These are phyloP conservation scores for Paramisgurnus dabryanus DNA, from an alignment of 2,113 vertebrate genomes.

Conservation along the genomic window DNA sequence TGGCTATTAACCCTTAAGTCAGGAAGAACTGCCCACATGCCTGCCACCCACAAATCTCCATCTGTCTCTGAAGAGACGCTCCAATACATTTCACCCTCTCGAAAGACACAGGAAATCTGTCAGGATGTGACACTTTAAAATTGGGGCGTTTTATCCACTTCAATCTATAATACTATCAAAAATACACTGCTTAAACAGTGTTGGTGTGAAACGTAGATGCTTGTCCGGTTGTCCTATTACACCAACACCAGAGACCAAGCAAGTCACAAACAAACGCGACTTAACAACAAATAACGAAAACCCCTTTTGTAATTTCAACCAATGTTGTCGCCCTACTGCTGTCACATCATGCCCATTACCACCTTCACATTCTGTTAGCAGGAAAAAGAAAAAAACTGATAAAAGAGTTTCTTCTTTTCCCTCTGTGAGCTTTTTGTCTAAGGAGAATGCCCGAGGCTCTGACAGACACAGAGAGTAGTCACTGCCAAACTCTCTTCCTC, in stretches of 20 bases:
- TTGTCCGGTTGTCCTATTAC: background rate
- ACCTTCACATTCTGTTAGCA: constrained; percentile 42
- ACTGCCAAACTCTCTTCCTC: constrained; percentile 45
- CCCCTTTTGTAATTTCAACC: constrained; percentile 53
- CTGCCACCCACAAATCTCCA: constrained; percentile 47
- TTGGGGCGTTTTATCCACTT: background rate
- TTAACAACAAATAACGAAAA: constrained; percentile 29
- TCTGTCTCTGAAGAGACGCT: constrained; percentile 50
- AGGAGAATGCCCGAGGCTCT: constrained; percentile 52
- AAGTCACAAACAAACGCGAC: background rate
- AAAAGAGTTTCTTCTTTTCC: constrained; percentile 51
- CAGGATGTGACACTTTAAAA: background rate
- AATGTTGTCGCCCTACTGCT: constrained; percentile 38
- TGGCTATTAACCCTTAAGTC: constrained; percentile 50
- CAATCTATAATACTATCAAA: background rate
- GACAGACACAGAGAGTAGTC: constrained; percentile 33
- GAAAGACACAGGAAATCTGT: constrained; percentile 30
- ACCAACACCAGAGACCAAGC: background rate
- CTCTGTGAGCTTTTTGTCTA: constrained; percentile 55
- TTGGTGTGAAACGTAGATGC: too few relatives aligned
- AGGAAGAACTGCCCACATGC: constrained; percentile 36
- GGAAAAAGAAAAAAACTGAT: constrained; percentile 37
- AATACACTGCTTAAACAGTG: background rate
- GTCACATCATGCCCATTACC: constrained; percentile 15
- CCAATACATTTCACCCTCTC: constrained; percentile 37